Evolutionary conservation across 2,113 vertebrate species (phyloP), one percentile per base, ranked within the genome.

Genomic region (Chlorocebus sabaeus): DNA sequence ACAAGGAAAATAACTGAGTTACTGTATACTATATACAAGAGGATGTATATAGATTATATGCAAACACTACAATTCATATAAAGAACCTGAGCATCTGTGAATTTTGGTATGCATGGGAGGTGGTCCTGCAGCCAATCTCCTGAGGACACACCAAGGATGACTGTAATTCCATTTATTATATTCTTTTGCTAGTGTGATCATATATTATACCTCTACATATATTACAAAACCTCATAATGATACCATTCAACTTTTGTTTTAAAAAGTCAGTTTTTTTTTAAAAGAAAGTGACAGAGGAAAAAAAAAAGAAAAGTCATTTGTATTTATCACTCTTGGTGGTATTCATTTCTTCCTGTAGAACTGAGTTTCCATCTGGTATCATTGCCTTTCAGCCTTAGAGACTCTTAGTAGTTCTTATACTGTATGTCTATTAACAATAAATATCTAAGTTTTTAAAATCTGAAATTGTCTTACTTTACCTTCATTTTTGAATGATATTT

Each of bases 1-100:
- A 93, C 27, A 92, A 94, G 50, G 43, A 92, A 86, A 72, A 64
- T 78, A 92, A 93, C 8, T 45, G 16, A 94, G n/a, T 90, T 83
- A 88, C 30, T 78, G 16, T 48, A 16, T 9, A 78, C 14, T 4
- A 78, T 32, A 78, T 18, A 48, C 6, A 78, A 45, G 43, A 78
- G 43, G 43, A 78, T 48, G 27, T 78, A 78, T 30, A 78, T 48
- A 48, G 75, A 45, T 78, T 32, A 48, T 48, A 20, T 18, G 75
- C 45, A 48, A 78, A 78, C 45, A 78, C 27, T 10, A 32, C 45
- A 48, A 48, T 48, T 16, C 48, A 18, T 48, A 48, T 32, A 48
- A 76, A 45, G 23, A 78, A 78, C 27, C 45, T 78, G 27, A 78
- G 27, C 75, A 78, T 75, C 72, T 40, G 6, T 45, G 23, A 38